These are phyloP conservation scores for Bradypus variegatus DNA, from an alignment of 2,797 vertebrate genomes.

Conservation along the genomic window DNA sequence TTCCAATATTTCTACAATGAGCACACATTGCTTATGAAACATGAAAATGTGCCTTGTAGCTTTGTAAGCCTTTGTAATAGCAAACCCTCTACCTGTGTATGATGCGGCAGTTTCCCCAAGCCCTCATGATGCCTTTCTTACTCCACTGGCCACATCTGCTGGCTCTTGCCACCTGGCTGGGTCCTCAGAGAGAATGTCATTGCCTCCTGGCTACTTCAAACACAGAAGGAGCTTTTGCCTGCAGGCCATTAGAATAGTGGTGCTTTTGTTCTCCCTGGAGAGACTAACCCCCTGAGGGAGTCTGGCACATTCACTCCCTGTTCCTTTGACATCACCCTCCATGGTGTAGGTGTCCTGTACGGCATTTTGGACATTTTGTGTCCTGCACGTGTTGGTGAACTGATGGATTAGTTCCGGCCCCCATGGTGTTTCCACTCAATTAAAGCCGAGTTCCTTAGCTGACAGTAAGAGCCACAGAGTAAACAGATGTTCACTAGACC, in stretches of 20 bases:
- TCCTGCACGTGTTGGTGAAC: background rate
- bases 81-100: accelerated
- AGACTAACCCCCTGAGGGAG: background rate
- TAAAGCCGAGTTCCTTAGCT: background rate
- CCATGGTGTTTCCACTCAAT: accelerated
- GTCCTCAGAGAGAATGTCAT: background rate
- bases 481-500: constrained; percentile 27
- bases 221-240: background rate
- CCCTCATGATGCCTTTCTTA: background rate
- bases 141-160: background rate
- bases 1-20: background rate
- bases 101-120: background rate
- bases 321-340: background rate
- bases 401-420: background rate
- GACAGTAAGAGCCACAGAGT: background rate
- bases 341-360: too few species aligned
- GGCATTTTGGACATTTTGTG: accelerated
- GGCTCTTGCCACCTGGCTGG: background rate
- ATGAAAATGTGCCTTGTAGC: background rate
- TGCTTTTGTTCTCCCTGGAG: background rate
- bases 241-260: background rate
- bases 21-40: background rate
- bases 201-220: background rate
- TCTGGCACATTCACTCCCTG: accelerated
- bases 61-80: background rate